Percentiles rank a stretch among this genome's conserved stretches.
Conservation (phyloP, 1,140 invertebrate species). For the Diachasma alloeum region DNA sequence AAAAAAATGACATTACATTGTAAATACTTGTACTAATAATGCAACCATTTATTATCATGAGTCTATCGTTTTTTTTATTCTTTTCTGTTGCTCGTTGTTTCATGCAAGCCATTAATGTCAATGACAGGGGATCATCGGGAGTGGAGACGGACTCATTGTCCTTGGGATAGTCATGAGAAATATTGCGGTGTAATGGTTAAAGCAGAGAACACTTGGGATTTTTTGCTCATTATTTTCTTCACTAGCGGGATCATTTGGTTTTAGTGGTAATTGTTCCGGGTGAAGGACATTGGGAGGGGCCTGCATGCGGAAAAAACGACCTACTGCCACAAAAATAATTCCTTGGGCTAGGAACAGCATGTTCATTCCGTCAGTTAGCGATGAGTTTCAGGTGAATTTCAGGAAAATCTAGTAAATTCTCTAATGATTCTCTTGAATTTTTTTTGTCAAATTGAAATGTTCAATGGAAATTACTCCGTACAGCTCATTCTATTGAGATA, state of each 20-base stretch:
- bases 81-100: background rate
- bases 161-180: background rate
- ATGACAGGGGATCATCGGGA: background rate
- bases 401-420: no score
- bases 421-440: no score
- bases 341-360: no score
- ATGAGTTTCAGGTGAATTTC: no score
- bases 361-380: no score
- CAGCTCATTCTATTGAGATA: no score
- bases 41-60: conserved; percentile 12
- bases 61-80: background rate
- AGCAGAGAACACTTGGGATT: background rate
- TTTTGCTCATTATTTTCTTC: background rate
- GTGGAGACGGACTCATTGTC: background rate
- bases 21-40: conserved; percentile 46
- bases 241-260: background rate
- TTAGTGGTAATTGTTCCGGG: background rate
- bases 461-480: no score
- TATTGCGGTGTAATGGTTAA: background rate
- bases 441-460: no score
- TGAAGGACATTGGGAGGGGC: background rate
- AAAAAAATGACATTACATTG: conserved; percentile 21
- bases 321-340: no score
- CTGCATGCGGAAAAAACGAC: no score
- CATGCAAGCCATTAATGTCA: background rate